A percentile compares a stretch with the other conserved stretches of the same genome.
phyloP scores from a whole-genome alignment of 2,113 vertebrate species.

The Okapia johnstoni region DNA sequence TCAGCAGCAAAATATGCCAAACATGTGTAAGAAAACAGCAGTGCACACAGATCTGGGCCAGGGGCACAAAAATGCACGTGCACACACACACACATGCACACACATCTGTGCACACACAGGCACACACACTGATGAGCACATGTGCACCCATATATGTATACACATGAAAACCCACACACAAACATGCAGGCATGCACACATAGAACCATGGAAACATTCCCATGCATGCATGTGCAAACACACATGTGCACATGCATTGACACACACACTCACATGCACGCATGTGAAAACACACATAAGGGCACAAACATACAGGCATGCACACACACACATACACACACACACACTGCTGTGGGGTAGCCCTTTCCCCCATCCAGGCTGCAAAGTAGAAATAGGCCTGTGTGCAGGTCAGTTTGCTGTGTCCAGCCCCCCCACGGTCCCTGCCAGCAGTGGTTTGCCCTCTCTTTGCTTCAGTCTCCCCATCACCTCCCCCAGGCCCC shows the following conservation, averaged over 20 bases:
- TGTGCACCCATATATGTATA: too few relatives aligned
- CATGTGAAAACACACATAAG: too few relatives aligned
- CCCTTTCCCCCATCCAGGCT: too few relatives aligned
- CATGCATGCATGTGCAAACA: fast-evolving
- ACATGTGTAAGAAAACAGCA: neutral
- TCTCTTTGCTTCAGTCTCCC: neutral
- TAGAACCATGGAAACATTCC: fast-evolving
- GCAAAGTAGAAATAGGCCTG: fast-evolving
- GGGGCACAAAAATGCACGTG: neutral
- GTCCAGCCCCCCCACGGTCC: fast-evolving
- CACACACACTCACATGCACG: neutral
- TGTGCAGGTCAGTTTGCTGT: fast-evolving
- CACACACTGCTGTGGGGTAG: fast-evolving
- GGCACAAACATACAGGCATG: too few relatives aligned
- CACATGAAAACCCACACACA: too few relatives aligned
- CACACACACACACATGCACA: fast-evolving
- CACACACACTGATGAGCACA: neutral
- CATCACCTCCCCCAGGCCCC: neutral
- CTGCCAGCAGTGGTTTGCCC: neutral
- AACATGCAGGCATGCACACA: too few relatives aligned
- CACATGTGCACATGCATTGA: fast-evolving
- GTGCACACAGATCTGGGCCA: fast-evolving
- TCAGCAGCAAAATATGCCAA: constrained; percentile 20
- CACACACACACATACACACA: fast-evolving
- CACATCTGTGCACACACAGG: fast-evolving